These are phyloP conservation scores for Chironomus tentans DNA, from an alignment of 2,888 invertebrate genomes.

Conservation along the genomic window DNA sequence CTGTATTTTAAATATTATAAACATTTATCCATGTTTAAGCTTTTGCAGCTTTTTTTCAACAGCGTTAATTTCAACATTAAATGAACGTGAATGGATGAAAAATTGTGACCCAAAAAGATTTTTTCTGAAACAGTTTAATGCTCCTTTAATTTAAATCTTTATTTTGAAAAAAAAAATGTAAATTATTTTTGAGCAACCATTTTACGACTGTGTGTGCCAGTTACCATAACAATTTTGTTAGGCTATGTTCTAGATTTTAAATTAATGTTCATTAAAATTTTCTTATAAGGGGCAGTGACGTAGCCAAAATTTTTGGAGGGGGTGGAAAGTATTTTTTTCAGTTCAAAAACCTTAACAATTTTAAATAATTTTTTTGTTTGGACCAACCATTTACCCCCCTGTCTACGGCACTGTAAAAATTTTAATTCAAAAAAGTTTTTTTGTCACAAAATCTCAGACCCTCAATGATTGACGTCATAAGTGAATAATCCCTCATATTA, in stretches of 20 bases:
- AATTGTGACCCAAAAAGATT: conserved; percentile 3
- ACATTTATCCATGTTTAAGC: background rate
- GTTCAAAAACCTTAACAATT: too few relatives aligned
- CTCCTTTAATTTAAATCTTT: conserved; percentile 1
- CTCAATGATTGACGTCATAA: too few relatives aligned
- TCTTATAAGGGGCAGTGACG: too few relatives aligned
- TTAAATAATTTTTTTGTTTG: too few relatives aligned
- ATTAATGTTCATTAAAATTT: conserved; percentile 1
- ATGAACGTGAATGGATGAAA: background rate
- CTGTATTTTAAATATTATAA: background rate
- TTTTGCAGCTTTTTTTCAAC: background rate
- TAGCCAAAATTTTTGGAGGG: too few relatives aligned
- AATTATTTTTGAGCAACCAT: background rate
- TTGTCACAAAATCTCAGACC: too few relatives aligned
- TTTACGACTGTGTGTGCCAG: background rate
- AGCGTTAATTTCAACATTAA: background rate
- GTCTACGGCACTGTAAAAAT: too few relatives aligned
- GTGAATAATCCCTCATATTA: too few relatives aligned
- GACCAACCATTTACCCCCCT: too few relatives aligned
- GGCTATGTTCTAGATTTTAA: background rate
- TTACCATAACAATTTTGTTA: background rate
- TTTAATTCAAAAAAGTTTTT: too few relatives aligned
- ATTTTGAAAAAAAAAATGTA: background rate
- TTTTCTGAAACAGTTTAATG: background rate
- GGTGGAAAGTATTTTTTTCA: too few relatives aligned